phyloP scores from a whole-genome alignment of 2,113 vertebrate genomes.

The Lepus europaeus region DNA sequence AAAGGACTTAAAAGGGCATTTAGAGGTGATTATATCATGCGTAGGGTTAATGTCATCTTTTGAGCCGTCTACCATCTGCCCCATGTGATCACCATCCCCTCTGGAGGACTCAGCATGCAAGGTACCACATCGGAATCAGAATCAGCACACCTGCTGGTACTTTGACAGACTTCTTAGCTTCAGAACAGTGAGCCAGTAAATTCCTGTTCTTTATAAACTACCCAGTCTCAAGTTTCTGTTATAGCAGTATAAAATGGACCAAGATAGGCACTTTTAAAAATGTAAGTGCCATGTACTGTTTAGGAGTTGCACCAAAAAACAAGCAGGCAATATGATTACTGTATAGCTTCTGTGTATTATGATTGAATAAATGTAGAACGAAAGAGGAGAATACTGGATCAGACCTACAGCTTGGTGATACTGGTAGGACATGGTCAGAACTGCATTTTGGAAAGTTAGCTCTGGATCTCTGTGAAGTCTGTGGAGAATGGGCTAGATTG shows the following conservation, averaged over 20 bases:
- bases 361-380: not conserved
- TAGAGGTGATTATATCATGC: not conserved
- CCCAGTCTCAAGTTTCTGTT: not conserved
- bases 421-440: not conserved
- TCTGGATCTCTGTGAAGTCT: not conserved
- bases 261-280: not conserved
- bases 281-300: not conserved
- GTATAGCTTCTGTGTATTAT: too few species aligned
- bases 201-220: not conserved
- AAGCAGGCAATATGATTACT: not conserved
- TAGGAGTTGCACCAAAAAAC: not conserved
- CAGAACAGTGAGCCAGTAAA: not conserved
- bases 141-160: not conserved
- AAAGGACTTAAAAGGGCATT: too few species aligned
- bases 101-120: not conserved
- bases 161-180: not conserved
- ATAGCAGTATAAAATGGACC: not conserved
- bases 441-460: not conserved
- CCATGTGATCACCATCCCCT: not conserved
- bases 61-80: not conserved
- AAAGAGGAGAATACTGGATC: not conserved
- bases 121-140: not conserved
- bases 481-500: not conserved
- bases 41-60: not conserved
- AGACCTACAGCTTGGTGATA: not conserved